phyloP scores from a whole-genome alignment of 2,113 vertebrate species.

The Ptilonorhynchus violaceus region DNA sequence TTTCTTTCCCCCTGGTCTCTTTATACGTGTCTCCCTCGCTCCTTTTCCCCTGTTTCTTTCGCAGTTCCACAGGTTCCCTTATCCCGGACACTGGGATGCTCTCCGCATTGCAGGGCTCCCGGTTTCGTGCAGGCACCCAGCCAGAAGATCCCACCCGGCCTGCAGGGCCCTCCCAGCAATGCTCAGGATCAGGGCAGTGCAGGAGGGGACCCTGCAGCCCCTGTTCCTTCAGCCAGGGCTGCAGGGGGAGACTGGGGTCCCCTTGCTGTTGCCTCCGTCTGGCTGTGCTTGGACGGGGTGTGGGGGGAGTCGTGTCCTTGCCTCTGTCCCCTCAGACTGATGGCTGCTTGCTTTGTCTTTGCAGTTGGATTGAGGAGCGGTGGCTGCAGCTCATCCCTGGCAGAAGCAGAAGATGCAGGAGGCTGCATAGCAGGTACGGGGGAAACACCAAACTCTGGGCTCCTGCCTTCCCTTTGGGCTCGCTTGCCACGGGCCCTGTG shows the following conservation, averaged over 20 bases:
- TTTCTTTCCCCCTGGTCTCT: neutral
- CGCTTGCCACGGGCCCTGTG: accelerated
- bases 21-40: neutral
- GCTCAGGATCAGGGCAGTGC: neutral
- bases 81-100: neutral
- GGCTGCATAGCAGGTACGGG: neutral
- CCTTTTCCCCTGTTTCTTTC: neutral
- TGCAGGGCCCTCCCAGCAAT: neutral
- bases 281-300: neutral
- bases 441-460: neutral
- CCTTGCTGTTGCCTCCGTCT: neutral
- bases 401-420: constrained; percentile 30
- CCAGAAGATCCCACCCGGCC: neutral
- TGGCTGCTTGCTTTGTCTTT: neutral
- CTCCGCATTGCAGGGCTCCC: neutral
- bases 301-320: neutral
- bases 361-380: constrained; percentile 14
- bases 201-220: neutral
- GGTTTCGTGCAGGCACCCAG: neutral
- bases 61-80: accelerated
- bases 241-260: neutral
- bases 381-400: neutral
- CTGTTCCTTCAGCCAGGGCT: neutral
- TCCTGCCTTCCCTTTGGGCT: neutral
- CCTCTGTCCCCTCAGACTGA: neutral